Base-by-base conservation (phyloP, 2,888 invertebrate species). In the Heliconius aoede region DNA sequence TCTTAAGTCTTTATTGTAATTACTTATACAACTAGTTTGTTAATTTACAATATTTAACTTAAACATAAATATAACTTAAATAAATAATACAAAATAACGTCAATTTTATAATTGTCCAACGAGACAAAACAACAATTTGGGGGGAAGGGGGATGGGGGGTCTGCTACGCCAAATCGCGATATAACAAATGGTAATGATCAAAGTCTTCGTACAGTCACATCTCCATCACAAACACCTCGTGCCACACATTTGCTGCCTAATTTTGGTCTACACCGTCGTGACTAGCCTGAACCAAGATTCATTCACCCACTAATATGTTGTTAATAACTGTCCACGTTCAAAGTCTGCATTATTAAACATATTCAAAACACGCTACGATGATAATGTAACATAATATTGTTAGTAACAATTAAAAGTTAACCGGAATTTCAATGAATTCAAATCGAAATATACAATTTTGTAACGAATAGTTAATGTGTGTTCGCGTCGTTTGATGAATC, bases 81-180 rank as follows among this genome's bases (percentile, higher is more conserved):
- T 94, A 94, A 94, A 94, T 94, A 94, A 93, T 93, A 91, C 87
- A 91, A 92, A 90, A 91, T 91, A 94, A 92, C 91, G 88, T 90
- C 90, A 91, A 86, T 89, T 87, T 89, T 89, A 90, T 84, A 84
- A 87, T 87, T 84, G 87, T 86, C 88, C 81, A 80, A 79, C 74
- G 81, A 86, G 89, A 90, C 89, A 90, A 90, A 89, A 90, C 90
- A 91, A 92, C 90, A 90, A 89, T 88, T 89, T 90, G 84, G 86
- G 86, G 87, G 9, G 9, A 11, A 36, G n/a, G n/a, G n/a, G n/a
- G n/a, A n/a, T n/a, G n/a, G n/a, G n/a, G n/a, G n/a, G n/a, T n/a
- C n/a, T n/a, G n/a, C n/a, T n/a, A 85, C 86, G 86, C 85, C 85
- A 88, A 86, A 86, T 86, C 87, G 87, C 86, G 80, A 76, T 76